Percentiles rank a stretch among this genome's conserved stretches.
Conservation (phyloP, 2,113 vertebrate species). For the Jacana jacana region DNA sequence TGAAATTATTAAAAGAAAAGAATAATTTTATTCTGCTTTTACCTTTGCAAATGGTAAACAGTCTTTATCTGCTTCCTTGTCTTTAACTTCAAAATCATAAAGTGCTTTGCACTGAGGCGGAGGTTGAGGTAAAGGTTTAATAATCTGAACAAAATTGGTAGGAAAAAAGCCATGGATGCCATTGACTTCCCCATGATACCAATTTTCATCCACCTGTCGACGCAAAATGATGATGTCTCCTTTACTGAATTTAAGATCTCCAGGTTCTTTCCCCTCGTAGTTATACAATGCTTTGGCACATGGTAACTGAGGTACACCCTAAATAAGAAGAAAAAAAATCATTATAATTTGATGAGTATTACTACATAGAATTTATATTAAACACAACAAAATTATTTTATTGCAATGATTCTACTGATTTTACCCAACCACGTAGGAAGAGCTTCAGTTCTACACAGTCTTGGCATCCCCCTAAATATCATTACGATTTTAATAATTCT, state of each 20-base stretch:
- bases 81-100: conserved; percentile 99
- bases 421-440: not conserved
- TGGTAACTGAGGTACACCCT: conserved; percentile 93
- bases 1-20: not conserved
- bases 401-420: not conserved
- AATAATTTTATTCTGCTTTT: conserved; percentile 1
- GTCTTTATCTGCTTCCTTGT: conserved; percentile 99
- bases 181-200: conserved; percentile 97
- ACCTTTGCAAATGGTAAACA: conserved; percentile 98
- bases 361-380: not conserved
- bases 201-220: conserved; percentile 98
- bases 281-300: conserved; percentile 99
- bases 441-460: not conserved
- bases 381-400: not conserved
- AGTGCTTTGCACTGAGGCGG: conserved; percentile 98
- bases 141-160: conserved; percentile 97
- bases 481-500: not conserved
- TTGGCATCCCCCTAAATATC: not conserved
- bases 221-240: conserved; percentile 97
- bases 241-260: conserved; percentile 97
- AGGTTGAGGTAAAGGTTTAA: conserved; percentile 96
- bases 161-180: conserved; percentile 97
- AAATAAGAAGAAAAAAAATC: not conserved
- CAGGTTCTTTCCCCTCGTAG: conserved; percentile 97
- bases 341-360: not conserved